Conservation (phyloP, 2,888 invertebrate genomes). For the Mellilla xanthometata region DNA sequence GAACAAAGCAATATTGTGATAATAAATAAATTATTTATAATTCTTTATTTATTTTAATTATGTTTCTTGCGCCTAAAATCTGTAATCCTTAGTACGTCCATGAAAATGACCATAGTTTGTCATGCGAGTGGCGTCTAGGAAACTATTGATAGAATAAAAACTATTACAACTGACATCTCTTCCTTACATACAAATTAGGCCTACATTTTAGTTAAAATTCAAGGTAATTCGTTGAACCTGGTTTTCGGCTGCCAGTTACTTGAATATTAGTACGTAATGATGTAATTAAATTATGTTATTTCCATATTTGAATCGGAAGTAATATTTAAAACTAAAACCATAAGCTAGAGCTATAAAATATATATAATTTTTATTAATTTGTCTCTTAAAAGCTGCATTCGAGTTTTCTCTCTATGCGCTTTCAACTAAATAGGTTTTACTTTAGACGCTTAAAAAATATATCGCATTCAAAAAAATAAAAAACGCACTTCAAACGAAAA, state of each 20-base stretch:
- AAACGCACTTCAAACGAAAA: slow-evolving; percentile 11
- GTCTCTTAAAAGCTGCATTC: too few relatives aligned
- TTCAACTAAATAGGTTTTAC: too few relatives aligned
- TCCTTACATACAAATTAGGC: slow-evolving; percentile 45
- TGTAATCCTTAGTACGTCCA: slow-evolving; percentile 26
- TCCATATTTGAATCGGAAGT: slow-evolving; percentile 12
- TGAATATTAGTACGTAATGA: slow-evolving; percentile 7
- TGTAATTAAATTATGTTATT: slow-evolving; percentile 11
- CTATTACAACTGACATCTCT: slow-evolving; percentile 32
- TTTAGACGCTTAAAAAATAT: background rate
- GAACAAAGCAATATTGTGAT: too few relatives aligned
- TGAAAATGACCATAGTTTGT: slow-evolving; percentile 42
- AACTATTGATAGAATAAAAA: slow-evolving; percentile 48
- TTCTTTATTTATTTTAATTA: too few relatives aligned
- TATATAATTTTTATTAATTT: too few relatives aligned
- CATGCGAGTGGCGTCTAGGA: slow-evolving; percentile 42
- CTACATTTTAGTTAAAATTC: slow-evolving; percentile 45
- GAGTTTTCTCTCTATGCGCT: too few relatives aligned
- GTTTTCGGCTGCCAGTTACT: slow-evolving; percentile 1
- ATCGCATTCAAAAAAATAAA: slow-evolving; percentile 6
- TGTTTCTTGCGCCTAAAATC: too few relatives aligned
- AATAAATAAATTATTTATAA: too few relatives aligned
- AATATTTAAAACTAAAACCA: too few relatives aligned
- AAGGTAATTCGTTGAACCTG: slow-evolving; percentile 58
- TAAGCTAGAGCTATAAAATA: too few relatives aligned